Percentiles rank a stretch among this genome's conserved stretches.
These are phyloP conservation scores for Acanthurus lineatus DNA, from an alignment of 2,797 vertebrate genomes.

Conservation along the genomic window DNA sequence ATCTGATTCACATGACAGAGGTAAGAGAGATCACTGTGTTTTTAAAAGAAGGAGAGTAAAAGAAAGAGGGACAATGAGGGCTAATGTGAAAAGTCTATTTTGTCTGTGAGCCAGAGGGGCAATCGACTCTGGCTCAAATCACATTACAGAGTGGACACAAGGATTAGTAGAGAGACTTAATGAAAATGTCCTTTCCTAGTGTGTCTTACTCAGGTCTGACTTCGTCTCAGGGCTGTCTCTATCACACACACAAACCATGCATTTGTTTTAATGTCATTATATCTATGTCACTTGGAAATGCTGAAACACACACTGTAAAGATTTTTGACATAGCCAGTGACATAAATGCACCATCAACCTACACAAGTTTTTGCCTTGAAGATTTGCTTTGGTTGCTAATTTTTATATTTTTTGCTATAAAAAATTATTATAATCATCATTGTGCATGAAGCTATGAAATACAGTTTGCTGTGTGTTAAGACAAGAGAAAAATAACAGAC, in stretches of 20 bases:
- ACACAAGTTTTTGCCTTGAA: neutral
- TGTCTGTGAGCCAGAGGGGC: constrained; percentile 67
- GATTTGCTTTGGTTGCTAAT: neutral
- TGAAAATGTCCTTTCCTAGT: constrained; percentile 68
- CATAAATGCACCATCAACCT: neutral
- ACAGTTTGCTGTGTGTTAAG: neutral
- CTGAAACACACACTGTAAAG: neutral
- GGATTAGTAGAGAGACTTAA: constrained; percentile 74
- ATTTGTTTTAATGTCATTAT: neutral
- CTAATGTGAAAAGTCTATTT: constrained; percentile 53
- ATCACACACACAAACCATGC: constrained; percentile 3
- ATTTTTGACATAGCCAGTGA: neutral
- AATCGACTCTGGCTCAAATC: constrained; percentile 72
- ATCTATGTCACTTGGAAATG: neutral
- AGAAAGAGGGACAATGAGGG: constrained; percentile 21
- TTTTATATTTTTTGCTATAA: neutral
- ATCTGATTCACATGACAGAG: constrained; percentile 95
- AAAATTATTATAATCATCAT: neutral
- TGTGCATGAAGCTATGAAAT: neutral
- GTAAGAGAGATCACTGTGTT: constrained; percentile 82
- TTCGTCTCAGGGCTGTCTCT: constrained; percentile 23
- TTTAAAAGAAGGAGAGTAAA: too few relatives aligned
- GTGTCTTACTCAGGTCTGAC: constrained; percentile 32
- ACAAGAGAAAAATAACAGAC: neutral
- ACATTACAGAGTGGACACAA: constrained; percentile 74